Base-by-base conservation (phyloP, 2,113 vertebrate genomes). In the Noctilio leporinus region DNA sequence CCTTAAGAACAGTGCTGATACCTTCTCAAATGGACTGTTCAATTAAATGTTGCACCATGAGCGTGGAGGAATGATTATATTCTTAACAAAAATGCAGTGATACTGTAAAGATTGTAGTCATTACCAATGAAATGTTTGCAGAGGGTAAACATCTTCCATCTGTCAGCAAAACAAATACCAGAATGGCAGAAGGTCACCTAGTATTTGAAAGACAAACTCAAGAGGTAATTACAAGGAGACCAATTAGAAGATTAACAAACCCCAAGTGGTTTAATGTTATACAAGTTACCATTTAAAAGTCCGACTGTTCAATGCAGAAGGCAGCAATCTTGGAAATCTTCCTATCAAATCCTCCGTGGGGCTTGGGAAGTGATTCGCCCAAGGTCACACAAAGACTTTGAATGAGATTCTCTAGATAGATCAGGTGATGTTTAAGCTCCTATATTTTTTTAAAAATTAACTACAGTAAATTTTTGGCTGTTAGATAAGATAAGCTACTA, bases 61-160 rank as follows among this genome's bases (percentile, higher is more conserved):
- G 3, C 26, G 47, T 9, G 26, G 20, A 94, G 12, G 47, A 43
- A 55, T 0, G 15, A 51, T 19, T 15, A 76, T 28, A 38, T 76
- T 96, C 47, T 86, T 5, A 2, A 17, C 67, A 64, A 24, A 97
- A 15, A 40, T 40, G 35, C 43, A 95, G 10, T 28, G 55, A 49
- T 1, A 88, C 83, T 92, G 45, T 95, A 84, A 92, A 93, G 59
- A 55, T 5, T 77, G 26, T 49, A 26, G 76, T 55, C 82, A 67
- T 84, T 96, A 47, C n/a, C 95, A 96, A 97, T 86, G 57, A 95
- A 93, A 70, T 64, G 53, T 91, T 96, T 97, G 91, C 91, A 69
- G 28, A 96, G 75, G 38, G 65, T 86, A 93, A 96, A 62, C 26
- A 97, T 92, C 57, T 72, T 92, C 84, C 17, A 43, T 38, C 24